These are phyloP conservation scores for Gymnocephalus cernua DNA, from an alignment of 2,113 vertebrate species.

Conservation along the genomic window DNA sequence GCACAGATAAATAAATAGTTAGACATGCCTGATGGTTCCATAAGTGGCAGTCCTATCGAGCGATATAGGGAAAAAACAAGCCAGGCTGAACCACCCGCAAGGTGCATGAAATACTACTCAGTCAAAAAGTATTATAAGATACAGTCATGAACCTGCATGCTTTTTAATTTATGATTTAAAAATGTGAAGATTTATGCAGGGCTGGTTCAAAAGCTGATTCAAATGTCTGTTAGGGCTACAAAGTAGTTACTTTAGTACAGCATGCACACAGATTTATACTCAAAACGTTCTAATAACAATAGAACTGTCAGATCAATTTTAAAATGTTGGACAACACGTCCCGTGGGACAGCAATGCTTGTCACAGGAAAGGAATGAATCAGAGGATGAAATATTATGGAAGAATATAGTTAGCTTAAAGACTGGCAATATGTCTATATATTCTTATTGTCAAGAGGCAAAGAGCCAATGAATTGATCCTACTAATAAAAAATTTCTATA, in stretches of 20 bases:
- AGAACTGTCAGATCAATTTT: not conserved
- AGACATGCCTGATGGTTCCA: slow-evolving; percentile 9
- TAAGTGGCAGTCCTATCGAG: slow-evolving; percentile 43
- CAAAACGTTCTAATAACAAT: not conserved
- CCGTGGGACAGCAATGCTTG: not conserved
- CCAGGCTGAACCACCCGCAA: not conserved
- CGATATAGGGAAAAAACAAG: not conserved
- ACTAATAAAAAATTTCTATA: not conserved
- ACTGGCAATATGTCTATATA: not conserved
- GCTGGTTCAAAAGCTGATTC: slow-evolving; percentile 28
- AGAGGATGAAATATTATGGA: not conserved
- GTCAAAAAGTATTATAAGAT: slow-evolving; percentile 8
- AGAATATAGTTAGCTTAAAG: not conserved
- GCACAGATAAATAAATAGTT: slow-evolving; percentile 30
- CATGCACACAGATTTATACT: not conserved
- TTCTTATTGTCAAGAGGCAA: slow-evolving; percentile 7
- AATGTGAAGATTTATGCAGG: slow-evolving; percentile 8
- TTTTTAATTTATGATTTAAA: slow-evolving; percentile 15
- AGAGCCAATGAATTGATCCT: not conserved
- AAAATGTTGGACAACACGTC: not conserved
- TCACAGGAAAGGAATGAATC: not conserved
- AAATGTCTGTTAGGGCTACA: slow-evolving; percentile 15
- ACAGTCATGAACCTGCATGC: slow-evolving; percentile 15
- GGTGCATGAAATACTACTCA: slow-evolving; percentile 17
- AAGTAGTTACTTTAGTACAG: not conserved